A percentile compares a stretch with the other conserved stretches of the same genome.
Evolutionary conservation across 2,888 invertebrate genomes (phyloP).

Genomic region (Dexiosoma caninum): DNA sequence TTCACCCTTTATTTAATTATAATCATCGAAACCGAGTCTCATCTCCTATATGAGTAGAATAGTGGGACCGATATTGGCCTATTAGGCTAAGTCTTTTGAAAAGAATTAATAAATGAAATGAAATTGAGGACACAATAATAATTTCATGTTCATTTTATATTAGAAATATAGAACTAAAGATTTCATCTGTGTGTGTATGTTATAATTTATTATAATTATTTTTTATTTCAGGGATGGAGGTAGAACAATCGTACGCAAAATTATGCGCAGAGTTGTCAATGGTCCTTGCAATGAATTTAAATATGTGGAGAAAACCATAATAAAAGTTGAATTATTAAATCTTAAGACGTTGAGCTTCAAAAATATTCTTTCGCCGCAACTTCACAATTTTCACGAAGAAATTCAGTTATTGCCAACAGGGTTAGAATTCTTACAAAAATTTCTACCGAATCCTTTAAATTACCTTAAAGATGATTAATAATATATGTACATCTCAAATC

Average conservation of each 20-base stretch:
- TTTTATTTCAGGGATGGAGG: conserved; percentile 64
- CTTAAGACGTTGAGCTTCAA: conserved; percentile 67
- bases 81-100: too few relatives aligned
- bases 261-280: conserved; percentile 46
- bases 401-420: conserved; percentile 71
- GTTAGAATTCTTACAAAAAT: conserved; percentile 68
- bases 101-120: too few relatives aligned
- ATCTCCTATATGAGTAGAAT: too few relatives aligned
- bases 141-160: too few relatives aligned
- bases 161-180: too few relatives aligned
- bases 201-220: neutral
- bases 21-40: too few relatives aligned
- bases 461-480: conserved; percentile 60
- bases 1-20: too few relatives aligned
- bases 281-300: conserved; percentile 30
- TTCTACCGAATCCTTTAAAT: conserved; percentile 66
- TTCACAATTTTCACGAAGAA: conserved; percentile 69
- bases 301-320: conserved; percentile 58
- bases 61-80: too few relatives aligned
- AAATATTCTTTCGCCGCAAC: conserved; percentile 68
- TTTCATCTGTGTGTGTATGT: too few relatives aligned
- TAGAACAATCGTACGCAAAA: conserved; percentile 67
- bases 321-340: conserved; percentile 68
- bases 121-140: too few relatives aligned
- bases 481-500: neutral